Base-by-base conservation (phyloP, 2,888 invertebrate genomes). In the Megalurothrips usitatus region DNA sequence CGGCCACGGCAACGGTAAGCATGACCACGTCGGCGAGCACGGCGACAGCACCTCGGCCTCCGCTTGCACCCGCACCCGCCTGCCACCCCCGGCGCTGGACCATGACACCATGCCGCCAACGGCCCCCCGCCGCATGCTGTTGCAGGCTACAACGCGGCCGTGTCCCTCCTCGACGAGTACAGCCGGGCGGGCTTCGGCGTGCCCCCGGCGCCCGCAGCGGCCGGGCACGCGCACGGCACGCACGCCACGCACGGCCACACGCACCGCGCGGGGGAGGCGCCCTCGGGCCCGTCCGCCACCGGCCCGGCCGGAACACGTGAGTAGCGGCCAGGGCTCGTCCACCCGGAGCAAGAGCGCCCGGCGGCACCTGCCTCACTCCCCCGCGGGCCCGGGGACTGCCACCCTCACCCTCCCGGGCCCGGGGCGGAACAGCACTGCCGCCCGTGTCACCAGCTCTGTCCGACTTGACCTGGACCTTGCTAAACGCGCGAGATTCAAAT, bases 11-110 rank as follows among this genome's bases (percentile, higher is more conserved):
- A 81, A 28, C 80, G 26, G 80, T 81, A 63, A 47, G 80, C n/a
- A 19, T 47, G 19, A 23, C 3, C 63, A 78, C 78, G 47, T 23
- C 81, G 23, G 47, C 78, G 34, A 23, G 48, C 49, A 49, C 63
- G 47, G 43, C 49, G 78, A 26, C 79, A 49, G 88, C 88, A 80
- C 86, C 86, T 78, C 82, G 86, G 85, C 83, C 90, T 86, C 86
- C 90, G 85, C 86, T 89, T 85, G 86, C 84, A 87, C 89, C 87
- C 85, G 89, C 90, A 87, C 91, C 86, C 83, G 89, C 63, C 19
- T 9, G 19, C n/a, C 49, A 52, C 52, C 14, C 0, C 58, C 2
- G 58, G 58, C 58, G 58, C 81, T 82, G 48, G 81, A 79, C 79
- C 83, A 84, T 82, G 83, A 47, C 81, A 81, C 14, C 80, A 81